Conservation (phyloP, 2,113 vertebrate genomes). For the Odocoileus virginianus region DNA sequence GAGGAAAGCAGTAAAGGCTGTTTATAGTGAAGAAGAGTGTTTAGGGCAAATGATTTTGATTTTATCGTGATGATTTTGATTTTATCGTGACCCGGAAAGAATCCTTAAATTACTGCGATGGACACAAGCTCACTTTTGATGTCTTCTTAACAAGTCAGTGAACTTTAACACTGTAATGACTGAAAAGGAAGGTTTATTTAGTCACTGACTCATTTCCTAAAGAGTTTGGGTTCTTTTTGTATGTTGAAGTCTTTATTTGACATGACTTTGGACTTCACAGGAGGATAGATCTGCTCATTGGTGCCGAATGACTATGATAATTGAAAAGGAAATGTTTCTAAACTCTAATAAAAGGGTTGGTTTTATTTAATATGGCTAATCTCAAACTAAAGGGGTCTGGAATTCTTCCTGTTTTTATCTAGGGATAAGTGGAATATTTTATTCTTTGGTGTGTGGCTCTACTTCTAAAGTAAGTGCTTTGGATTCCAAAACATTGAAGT, state of each 20-base stretch:
- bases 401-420: not conserved
- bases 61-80: not conserved
- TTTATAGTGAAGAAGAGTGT: not conserved
- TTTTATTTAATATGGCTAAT: not conserved
- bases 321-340: not conserved
- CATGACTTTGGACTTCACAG: not conserved
- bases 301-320: not conserved
- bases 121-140: not conserved
- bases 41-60: slow-evolving; percentile 1
- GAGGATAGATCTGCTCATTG: not conserved
- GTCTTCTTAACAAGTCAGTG: not conserved
- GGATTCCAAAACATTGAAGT: not conserved
- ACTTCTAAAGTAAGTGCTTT: not conserved
- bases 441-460: not conserved
- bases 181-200: slow-evolving; percentile 6
- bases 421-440: not conserved
- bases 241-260: not conserved
- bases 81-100: not conserved
- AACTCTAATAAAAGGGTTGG: not conserved
- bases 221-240: not conserved
- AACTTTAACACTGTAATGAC: not conserved
- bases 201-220: slow-evolving; percentile 7
- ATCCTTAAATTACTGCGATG: not conserved
- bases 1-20: not conserved
- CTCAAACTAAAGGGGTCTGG: not conserved